A percentile compares a stretch with the other conserved stretches of the same genome.
These are phyloP conservation scores for Sitobion miscanthi DNA, from an alignment of 1,140 invertebrate genomes.

Conservation along the genomic window DNA sequence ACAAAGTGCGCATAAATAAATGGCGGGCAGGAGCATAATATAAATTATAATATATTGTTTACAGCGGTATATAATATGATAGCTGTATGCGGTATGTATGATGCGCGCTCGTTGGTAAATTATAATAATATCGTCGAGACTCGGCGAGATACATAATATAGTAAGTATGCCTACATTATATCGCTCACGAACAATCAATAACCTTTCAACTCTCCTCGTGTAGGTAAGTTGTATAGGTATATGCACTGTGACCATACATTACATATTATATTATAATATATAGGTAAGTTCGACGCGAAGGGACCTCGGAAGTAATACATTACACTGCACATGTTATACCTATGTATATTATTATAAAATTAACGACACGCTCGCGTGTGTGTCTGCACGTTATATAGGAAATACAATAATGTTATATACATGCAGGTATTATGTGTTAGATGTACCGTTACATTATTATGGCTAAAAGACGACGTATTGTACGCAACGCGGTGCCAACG, in stretches of 20 bases:
- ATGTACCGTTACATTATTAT: neutral
- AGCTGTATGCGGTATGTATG: too few species aligned
- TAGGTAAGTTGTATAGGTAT: neutral
- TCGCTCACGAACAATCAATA: constrained; percentile 13
- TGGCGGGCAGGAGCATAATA: neutral
- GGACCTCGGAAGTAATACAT: too few species aligned
- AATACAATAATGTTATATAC: neutral
- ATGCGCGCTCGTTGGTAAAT: too few species aligned
- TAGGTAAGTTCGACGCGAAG: too few species aligned
- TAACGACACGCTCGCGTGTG: neutral
- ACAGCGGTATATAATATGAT: neutral
- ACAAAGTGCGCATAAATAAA: neutral
- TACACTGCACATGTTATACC: too few species aligned
- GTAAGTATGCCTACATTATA: neutral
- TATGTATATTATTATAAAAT: neutral
- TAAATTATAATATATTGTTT: neutral
- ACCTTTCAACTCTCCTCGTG: neutral
- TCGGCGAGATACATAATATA: neutral
- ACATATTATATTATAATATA: neutral
- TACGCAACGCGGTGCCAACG: neutral
- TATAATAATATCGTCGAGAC: neutral
- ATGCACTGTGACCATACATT: too few species aligned
- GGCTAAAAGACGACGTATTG: neutral
- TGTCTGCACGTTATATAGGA: neutral
- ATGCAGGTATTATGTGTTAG: neutral